Evolutionary conservation across 2,888 invertebrate species (phyloP).

Genomic region (Drosophila nr. fundita): DNA sequence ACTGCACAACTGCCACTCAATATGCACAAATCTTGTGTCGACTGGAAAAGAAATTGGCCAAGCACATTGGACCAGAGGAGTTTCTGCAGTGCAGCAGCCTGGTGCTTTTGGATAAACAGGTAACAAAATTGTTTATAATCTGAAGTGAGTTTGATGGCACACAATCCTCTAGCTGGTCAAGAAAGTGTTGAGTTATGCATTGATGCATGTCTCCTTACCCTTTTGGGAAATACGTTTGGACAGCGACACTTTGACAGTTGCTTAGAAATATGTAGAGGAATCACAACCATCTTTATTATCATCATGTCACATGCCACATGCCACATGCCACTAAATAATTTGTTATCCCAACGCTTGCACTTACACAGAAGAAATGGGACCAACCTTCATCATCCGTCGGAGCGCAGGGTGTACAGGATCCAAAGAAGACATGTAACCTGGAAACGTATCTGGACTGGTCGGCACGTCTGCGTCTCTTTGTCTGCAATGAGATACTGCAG

Average conservation of each 20-base stretch:
- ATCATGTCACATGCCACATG: not conserved
- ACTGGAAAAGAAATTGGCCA: conserved; percentile 84
- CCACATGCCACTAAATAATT: not conserved
- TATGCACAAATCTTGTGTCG: conserved; percentile 85
- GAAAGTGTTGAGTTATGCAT: not conserved
- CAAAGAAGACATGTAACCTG: conserved; percentile 85
- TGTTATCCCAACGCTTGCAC: conserved; percentile 24
- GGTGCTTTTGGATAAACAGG: conserved; percentile 84
- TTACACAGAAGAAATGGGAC: conserved; percentile 35
- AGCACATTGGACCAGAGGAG: conserved; percentile 85
- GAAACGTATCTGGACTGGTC: conserved; percentile 85
- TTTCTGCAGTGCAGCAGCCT: conserved; percentile 85
- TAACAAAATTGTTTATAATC: conserved; percentile 28
- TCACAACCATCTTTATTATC: not conserved
- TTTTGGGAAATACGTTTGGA: not conserved
- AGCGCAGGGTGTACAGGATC: conserved; percentile 68
- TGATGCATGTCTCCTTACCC: not conserved
- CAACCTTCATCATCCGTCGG: conserved; percentile 76
- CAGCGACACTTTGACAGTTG: not conserved
- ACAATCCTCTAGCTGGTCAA: not conserved
- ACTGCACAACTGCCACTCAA: conserved; percentile 83
- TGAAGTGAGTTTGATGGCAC: not conserved
- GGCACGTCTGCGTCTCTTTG: conserved; percentile 84
- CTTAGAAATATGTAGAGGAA: not conserved
- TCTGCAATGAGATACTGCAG: conserved; percentile 85